phyloP scores from a whole-genome alignment of 2,888 invertebrate species.

The Heterodera filipjevi region DNA sequence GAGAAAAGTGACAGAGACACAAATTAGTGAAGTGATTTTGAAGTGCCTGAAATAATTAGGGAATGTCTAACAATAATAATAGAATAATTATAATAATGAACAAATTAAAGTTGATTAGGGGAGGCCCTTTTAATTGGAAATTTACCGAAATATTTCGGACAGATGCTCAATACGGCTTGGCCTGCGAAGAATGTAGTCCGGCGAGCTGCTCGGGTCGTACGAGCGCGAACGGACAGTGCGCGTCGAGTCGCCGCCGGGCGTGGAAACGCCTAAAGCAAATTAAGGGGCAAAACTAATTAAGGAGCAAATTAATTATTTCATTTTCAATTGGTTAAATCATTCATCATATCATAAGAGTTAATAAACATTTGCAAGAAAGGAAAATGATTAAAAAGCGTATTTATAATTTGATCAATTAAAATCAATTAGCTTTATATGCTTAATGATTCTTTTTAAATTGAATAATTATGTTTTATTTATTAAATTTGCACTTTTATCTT shows the following conservation, averaged over 20 bases:
- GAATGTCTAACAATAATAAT: not conserved
- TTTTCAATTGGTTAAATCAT: no score
- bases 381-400: no score
- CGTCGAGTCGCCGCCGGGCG: conserved; percentile 48
- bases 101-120: no score
- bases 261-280: conserved; percentile 4
- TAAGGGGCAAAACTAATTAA: not conserved
- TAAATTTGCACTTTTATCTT: conserved; percentile 1
- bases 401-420: no score
- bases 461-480: not conserved
- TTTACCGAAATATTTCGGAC: conserved; percentile 61
- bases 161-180: conserved; percentile 62
- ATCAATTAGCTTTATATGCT: no score
- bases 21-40: not conserved
- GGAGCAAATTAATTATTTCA: not conserved
- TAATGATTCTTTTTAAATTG: not conserved
- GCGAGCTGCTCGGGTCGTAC: conserved; percentile 59
- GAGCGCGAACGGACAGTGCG: conserved; percentile 57
- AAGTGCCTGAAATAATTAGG: not conserved
- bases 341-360: no score
- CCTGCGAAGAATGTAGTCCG: conserved; percentile 54
- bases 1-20: not conserved
- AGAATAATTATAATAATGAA: not conserved
- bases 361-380: no score
- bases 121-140: not conserved